These are phyloP conservation scores for Alsophila aescularia DNA, from an alignment of 2,888 invertebrate genomes.

Conservation along the genomic window DNA sequence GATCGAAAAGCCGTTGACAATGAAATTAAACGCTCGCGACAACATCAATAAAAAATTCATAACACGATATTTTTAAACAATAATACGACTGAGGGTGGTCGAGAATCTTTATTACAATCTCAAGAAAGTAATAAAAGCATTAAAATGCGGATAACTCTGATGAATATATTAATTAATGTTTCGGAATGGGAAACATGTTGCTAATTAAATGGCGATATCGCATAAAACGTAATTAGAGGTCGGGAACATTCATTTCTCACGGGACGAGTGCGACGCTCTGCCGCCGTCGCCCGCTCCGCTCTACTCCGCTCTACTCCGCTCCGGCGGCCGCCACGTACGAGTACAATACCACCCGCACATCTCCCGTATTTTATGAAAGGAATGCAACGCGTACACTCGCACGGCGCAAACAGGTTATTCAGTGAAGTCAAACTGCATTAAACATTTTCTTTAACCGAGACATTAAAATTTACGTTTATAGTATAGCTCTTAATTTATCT, in stretches of 20 bases:
- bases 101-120: conserved; percentile 83
- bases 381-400: conserved; percentile 64
- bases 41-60: conserved; percentile 68
- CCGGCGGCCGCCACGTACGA: conserved; percentile 28
- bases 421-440: conserved; percentile 57
- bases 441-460: conserved; percentile 51
- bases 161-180: conserved; percentile 84
- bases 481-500: conserved; percentile 57
- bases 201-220: conserved; percentile 84
- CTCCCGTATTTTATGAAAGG: conserved; percentile 58
- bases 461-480: conserved; percentile 62
- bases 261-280: conserved; percentile 54
- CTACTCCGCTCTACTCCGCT: not conserved
- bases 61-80: conserved; percentile 76
- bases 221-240: conserved; percentile 83
- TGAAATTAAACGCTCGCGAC: conserved; percentile 61
- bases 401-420: conserved; percentile 67
- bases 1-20: conserved; percentile 62
- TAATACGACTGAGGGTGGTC: conserved; percentile 79
- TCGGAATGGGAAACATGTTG: conserved; percentile 82
- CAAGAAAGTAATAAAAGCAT: conserved; percentile 81
- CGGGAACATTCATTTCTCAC: conserved; percentile 80
- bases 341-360: conserved; percentile 36
- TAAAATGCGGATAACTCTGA: conserved; percentile 81
- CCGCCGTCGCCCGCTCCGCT: conserved; percentile 34